Percentiles rank a stretch among this genome's conserved stretches.
Conservation (phyloP, 2,888 invertebrate genomes). For the Drosophila stalkeri region DNA sequence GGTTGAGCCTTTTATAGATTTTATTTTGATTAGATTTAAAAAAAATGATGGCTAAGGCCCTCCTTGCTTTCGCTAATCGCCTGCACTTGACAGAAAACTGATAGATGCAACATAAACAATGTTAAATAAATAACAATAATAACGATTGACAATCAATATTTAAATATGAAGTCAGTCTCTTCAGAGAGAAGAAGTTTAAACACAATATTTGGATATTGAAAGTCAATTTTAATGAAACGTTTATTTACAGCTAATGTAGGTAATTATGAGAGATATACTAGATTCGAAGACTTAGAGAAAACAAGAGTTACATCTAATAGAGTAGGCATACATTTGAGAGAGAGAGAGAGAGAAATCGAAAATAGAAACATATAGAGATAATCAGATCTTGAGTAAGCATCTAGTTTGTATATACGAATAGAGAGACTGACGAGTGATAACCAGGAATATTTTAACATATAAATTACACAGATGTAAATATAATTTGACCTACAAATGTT, state of each 20-base stretch:
- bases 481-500: too few relatives aligned
- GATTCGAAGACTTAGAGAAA: neutral
- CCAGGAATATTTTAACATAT: neutral
- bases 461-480: neutral
- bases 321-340: neutral
- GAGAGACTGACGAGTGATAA: neutral
- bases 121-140: neutral
- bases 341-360: neutral
- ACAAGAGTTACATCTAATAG: neutral
- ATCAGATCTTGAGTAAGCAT: neutral
- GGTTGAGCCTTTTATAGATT: constrained; percentile 31
- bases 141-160: neutral
- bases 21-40: constrained; percentile 43
- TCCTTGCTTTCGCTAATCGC: neutral
- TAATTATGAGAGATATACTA: neutral
- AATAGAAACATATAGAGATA: neutral
- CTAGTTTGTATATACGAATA: neutral
- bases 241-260: neutral
- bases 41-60: constrained; percentile 8
- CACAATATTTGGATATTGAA: neutral
- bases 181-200: neutral
- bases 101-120: neutral
- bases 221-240: neutral
- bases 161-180: neutral
- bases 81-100: neutral